Evolutionary conservation across 92 coral and sea anemone species (phyloP), one percentile per base, ranked within the genome.

Genomic region (Epizoanthus ramosus): DNA sequence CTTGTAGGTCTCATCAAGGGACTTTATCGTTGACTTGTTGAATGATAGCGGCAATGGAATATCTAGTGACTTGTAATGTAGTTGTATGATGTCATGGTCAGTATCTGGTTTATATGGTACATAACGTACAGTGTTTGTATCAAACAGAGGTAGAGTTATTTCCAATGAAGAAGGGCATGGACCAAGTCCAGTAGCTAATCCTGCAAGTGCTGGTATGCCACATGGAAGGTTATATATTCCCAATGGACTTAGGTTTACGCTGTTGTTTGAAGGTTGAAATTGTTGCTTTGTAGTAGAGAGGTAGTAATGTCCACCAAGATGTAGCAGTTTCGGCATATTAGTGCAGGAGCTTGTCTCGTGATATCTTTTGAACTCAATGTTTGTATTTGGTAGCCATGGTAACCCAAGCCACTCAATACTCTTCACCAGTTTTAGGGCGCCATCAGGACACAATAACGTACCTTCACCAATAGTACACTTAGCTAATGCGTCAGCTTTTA

Each of bases 351-450:
- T 43, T 8, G 10, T 10, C 50, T 43, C 50, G 5, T 43, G 50
- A 43, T 43, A 43, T 43, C 50, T 43, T 43, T 70, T 17, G 23
- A 70, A 35, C 6, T 70, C 57, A 7, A 35, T 21, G 6, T 43
- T 47, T 8, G 85, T 39, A 41, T 79, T 35, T 18, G 80, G 79
- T 22, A 23, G 9, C 66, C 57, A 84, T 28, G 89, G 85, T 16
- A 85, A 68, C 19, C 88, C 88, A 8, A 85, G 85, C 88, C 85
- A 85, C 0, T 57, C 23, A 17, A 79, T 79, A 33, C 76, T 61
- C 8, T 45, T 67, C 0, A 53, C 84, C 8, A 58, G 24, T n/a
- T 37, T 61, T 23, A 79, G 65, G 19, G 79, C 65, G 33, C 76
- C 41, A 57, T 47, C n/a, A 18, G 80, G 79, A 18, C 50, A 50